Evolutionary conservation across 2,113 vertebrate species (phyloP), one percentile per base, ranked within the genome.

Genomic region (Galbula dea): DNA sequence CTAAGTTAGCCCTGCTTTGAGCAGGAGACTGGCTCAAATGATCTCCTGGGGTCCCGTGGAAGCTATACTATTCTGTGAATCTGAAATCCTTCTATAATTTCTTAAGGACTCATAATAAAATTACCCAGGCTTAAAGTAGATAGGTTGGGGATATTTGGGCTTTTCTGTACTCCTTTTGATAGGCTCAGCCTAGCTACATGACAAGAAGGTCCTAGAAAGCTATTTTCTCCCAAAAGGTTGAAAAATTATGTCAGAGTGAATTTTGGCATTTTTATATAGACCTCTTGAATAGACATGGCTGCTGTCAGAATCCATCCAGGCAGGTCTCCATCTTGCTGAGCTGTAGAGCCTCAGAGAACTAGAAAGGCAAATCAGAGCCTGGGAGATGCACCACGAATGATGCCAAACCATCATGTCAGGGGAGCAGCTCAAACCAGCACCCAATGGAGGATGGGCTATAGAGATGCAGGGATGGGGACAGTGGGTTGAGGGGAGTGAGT

Each of bases 321-420:
- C 15, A n/a, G 12, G 19, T 55, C 19, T 32, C 20, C 26, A 22
- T 49, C 23, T 77, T 45, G 11, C 41, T 82, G 0, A 0, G 34
- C 23, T 59, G 30, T 58, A 65, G 21, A 80, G 39, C 34, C 32
- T 26, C 3, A 2, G 41, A 67, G 54, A 62, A 77, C 11, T 4
- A 23, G 15, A 62, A 66, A 9, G 43, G 20, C 20, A 88, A 79
- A 75, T 59, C 61, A 83, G 7, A 78, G 26, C 12, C 57, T 85
- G 29, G 0, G 4, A 85, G 23, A 79, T 32, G 22, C 48, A 82
- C 19, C 39, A 58, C 0, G 0, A 51, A 34, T 20, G 24, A 72
- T 41, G 62, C 12, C 39, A 61, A 61, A 74, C 12, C 32, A 59
- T 48, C 43, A 45, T 1, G 19, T 26, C 3, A 3, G 66, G 37